Base-by-base conservation (phyloP, 2,113 vertebrate genomes). In the Cichladusa arquata region DNA sequence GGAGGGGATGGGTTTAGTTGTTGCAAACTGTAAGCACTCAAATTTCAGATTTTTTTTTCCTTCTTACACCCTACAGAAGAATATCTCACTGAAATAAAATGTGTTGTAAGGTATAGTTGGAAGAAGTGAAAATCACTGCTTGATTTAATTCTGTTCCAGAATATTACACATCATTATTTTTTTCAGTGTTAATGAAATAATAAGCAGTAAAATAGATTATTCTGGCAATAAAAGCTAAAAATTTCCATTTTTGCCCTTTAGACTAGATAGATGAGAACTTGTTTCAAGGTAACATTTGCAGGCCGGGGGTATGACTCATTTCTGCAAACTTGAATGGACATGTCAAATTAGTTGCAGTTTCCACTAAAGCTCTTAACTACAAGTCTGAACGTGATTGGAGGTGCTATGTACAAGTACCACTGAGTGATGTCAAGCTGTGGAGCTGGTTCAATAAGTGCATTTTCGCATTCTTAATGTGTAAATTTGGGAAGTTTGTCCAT, bases 251-350 rank as follows among this genome's bases (percentile, higher is more conserved):
- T n/a, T 72, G 8, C 51, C n/a, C 34, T 82, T 83, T 61, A 62
- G 33, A 36, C 29, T 80, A 69, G 67, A 61, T 34, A 73, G 64
- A 58, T 93, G 24, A 92, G 54, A 65, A 88, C 61, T 90, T 65
- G 53, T 90, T 92, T 90, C 31, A 56, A 86, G 77, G 86, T 78
- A 88, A 19, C 25, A 23, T 79, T 91, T 92, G 48, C 58, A 72
- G 42, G 53, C 61, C 48, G 50, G 29, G n/a, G 18, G 0, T 65
- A 29, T 92, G 95, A 96, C 40, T 96, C 61, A 85, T 91, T 79
- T 89, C 77, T 93, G 38, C 38, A 72, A 48, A 65, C 81, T 57
- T 89, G 96, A 95, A 69, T 38, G 58, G 78, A 54, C 89, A 82
- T 91, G 89, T 57, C 62, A 50, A 91, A 58, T 80, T 69, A 72